Evolutionary conservation across 2,888 invertebrate genomes (phyloP), one percentile per base, ranked within the genome.

Genomic region (Cremastobaeus sp.): DNA sequence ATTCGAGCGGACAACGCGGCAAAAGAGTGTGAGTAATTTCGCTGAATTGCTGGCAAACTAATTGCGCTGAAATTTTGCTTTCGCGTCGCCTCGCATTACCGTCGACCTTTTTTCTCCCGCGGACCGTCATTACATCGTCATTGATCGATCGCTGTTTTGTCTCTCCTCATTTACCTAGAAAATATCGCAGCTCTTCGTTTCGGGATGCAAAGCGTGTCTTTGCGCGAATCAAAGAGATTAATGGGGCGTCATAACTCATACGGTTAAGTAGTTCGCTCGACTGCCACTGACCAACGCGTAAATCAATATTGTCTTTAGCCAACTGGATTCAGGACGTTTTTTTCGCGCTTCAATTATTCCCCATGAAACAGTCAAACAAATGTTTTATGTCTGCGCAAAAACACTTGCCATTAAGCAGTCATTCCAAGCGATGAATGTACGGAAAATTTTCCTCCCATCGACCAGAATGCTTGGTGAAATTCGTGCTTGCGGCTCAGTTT

Each of bases 211-310:
- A 43, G 9, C 47, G 59, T 48, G 66, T 60, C 54, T 54, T 54
- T 66, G 52, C 45, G 60, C 52, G 54, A 65, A 59, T 65, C 59
- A 39, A 57, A 50, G 35, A 69, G 74, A 74, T 74, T 69, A 74
- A 74, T 68, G 74, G 59, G 37, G 57, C 45, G 76, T 62, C 70
- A 74, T 76, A 74, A 77, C 72, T 75, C 64, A 68, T 59, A 70
- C 74, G 74, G 73, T 20, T 59, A 74, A 74, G 59, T 37, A 52
- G 62, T 60, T 45, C 47, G 52, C 14, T 8, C 35, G 59, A 28
- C 57, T 55, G 50, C 25, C 52, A 30, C 66, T 62, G 62, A 64
- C 62, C 73, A n/a, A 14, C 50, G 62, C 73, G 55, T 74, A 50
- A 71, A 71, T 71, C 70, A 71, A 71, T 71, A 71, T 64, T 71